Conservation (phyloP, 2,888 invertebrate species). For the Napeogenes inachia region DNA sequence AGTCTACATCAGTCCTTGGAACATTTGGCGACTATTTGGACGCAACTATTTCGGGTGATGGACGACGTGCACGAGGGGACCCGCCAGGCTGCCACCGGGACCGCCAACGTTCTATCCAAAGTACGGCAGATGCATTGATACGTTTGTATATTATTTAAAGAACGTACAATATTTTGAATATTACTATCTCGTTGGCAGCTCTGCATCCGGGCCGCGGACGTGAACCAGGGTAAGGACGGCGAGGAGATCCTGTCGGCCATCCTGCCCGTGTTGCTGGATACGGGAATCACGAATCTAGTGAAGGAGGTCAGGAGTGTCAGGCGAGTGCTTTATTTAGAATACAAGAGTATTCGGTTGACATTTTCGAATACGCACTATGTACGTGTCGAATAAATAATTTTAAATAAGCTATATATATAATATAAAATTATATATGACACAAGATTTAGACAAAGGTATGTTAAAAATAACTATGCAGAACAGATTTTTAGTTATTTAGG, state of each 20-base stretch:
- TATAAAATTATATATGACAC: too few relatives aligned
- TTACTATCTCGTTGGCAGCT: constrained; percentile 67
- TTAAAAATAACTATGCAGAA: too few relatives aligned
- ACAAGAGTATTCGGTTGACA: too few relatives aligned
- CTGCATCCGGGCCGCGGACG: constrained; percentile 83
- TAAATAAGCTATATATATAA: too few relatives aligned
- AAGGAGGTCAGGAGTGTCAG: constrained; percentile 87
- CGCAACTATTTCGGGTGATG: constrained; percentile 91
- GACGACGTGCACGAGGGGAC: constrained; percentile 96
- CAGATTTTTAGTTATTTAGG: too few relatives aligned
- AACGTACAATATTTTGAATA: neutral
- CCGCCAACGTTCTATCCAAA: constrained; percentile 85
- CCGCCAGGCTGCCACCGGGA: constrained; percentile 83
- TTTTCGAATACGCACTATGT: too few relatives aligned
- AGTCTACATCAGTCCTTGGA: constrained; percentile 57
- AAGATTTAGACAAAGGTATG: too few relatives aligned
- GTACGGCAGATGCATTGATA: constrained; percentile 53
- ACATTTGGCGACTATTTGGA: constrained; percentile 83
- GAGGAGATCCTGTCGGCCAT: constrained; percentile 84
- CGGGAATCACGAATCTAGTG: constrained; percentile 87
- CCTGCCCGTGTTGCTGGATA: constrained; percentile 87
- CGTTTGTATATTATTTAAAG: neutral
- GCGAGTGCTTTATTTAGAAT: constrained; percentile 45
- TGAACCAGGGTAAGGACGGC: constrained; percentile 84
- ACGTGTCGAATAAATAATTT: too few relatives aligned